Conservation (phyloP, 2,113 vertebrate species). For the Octodon degus region DNA sequence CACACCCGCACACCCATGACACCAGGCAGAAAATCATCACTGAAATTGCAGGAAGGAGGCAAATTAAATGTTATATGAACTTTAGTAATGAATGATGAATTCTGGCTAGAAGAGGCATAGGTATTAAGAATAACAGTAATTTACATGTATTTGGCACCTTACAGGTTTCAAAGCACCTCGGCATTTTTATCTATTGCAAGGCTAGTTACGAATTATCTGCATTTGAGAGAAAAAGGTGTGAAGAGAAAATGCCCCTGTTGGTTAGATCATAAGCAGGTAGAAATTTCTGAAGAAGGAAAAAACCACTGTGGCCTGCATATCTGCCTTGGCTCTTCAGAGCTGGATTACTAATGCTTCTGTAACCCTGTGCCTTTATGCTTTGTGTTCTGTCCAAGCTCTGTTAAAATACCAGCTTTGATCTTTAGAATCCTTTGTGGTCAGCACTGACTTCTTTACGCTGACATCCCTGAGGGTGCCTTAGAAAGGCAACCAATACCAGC, state of each 20-base stretch:
- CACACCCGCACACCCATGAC: neutral
- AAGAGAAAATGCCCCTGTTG: conserved; percentile 52
- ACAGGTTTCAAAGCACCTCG: conserved; percentile 57
- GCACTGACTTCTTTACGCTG: conserved; percentile 67
- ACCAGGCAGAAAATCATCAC: neutral
- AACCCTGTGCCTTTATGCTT: conserved; percentile 63
- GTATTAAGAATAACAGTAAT: conserved; percentile 41
- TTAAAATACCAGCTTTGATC: conserved; percentile 82
- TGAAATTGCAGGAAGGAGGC: neutral
- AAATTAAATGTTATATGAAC: neutral
- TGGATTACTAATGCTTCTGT: conserved; percentile 61
- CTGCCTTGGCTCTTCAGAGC: conserved; percentile 62
- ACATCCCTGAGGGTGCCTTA: conserved; percentile 67
- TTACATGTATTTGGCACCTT: neutral
- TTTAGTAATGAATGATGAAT: conserved; percentile 19
- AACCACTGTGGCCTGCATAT: conserved; percentile 24
- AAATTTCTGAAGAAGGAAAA: conserved; percentile 66
- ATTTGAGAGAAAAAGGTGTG: conserved; percentile 34
- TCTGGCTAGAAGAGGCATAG: conserved; percentile 39
- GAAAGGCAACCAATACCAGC: conserved; percentile 69
- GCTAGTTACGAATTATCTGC: conserved; percentile 51
- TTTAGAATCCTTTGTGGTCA: conserved; percentile 72
- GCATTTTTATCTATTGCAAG: conserved; percentile 57
- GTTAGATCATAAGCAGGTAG: conserved; percentile 66
- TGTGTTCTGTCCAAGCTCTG: conserved; percentile 71